Evolutionary conservation across 1,140 invertebrate genomes (phyloP).

Genomic region (Pissodes strobi): DNA sequence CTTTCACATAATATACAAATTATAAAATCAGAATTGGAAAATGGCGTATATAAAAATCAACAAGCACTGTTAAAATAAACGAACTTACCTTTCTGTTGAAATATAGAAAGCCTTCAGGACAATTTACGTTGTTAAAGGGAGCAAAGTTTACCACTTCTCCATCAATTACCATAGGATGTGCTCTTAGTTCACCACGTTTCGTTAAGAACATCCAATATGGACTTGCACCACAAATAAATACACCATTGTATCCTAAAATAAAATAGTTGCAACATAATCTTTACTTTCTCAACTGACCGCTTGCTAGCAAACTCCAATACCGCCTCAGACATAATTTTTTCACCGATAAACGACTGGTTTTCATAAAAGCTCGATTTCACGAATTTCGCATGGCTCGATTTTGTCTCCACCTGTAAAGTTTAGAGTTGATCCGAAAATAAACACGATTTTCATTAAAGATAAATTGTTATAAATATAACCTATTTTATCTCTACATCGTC

Average conservation of each 20-base stretch:
- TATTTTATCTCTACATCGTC: too few relatives aligned
- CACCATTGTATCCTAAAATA: conserved; percentile 85
- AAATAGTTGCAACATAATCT: not conserved
- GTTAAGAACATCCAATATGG: conserved; percentile 92
- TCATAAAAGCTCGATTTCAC: too few relatives aligned
- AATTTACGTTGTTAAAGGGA: conserved; percentile 96
- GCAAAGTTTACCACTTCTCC: conserved; percentile 80
- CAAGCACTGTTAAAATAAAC: conserved; percentile 22
- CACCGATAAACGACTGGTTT: not conserved
- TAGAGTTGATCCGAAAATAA: too few relatives aligned
- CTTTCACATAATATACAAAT: not conserved
- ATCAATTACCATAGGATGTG: conserved; percentile 87
- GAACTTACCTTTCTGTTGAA: conserved; percentile 79
- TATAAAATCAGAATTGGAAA: not conserved
- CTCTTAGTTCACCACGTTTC: conserved; percentile 81
- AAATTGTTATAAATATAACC: too few relatives aligned
- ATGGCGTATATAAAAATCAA: too few relatives aligned
- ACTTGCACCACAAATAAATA: conserved; percentile 86
- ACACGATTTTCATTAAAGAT: too few relatives aligned
- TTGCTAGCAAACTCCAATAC: not conserved
- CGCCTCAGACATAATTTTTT: not conserved
- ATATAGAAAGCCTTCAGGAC: conserved; percentile 93
- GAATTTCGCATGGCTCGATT: too few relatives aligned
- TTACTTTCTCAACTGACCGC: not conserved
- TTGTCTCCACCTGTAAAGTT: too few relatives aligned